phyloP scores from a whole-genome alignment of 2,797 vertebrate species.

The Hemitrygon akajei region DNA sequence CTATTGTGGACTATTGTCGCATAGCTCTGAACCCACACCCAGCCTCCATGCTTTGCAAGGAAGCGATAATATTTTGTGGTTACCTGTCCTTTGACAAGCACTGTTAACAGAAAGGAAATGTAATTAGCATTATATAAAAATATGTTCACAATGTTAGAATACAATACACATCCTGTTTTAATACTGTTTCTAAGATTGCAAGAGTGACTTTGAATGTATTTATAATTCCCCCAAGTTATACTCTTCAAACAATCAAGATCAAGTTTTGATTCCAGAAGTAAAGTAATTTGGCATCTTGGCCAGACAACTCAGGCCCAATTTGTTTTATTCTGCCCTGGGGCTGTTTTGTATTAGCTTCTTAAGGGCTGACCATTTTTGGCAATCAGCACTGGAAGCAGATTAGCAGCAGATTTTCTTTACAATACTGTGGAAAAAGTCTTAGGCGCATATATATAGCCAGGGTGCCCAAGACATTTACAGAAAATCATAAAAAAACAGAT shows the following conservation, averaged over 20 bases:
- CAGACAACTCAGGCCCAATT: background rate
- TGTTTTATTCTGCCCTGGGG: conserved; percentile 6
- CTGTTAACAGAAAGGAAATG: conserved; percentile 54
- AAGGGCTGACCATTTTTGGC: background rate
- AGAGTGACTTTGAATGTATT: background rate
- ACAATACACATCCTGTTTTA: background rate
- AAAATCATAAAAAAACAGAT: too few species aligned
- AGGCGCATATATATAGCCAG: too few species aligned
- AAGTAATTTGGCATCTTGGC: background rate
- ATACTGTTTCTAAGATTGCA: too few species aligned
- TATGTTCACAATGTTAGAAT: background rate
- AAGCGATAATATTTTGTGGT: conserved; percentile 96
- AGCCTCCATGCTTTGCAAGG: conserved; percentile 88
- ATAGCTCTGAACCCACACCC: conserved; percentile 98
- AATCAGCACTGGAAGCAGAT: background rate
- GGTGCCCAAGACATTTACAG: too few species aligned
- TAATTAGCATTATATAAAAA: conserved; percentile 12
- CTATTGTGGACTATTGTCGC: conserved; percentile 97
- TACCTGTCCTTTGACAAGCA: conserved; percentile 94
- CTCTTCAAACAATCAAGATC: conserved; percentile 21
- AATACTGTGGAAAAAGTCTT: too few species aligned
- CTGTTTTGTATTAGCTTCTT: background rate
- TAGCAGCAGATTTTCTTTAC: background rate
- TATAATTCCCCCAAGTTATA: background rate
- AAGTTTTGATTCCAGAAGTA: conserved; percentile 11